Conservation (phyloP, 2,113 vertebrate species). For the Bungarus multicinctus region DNA sequence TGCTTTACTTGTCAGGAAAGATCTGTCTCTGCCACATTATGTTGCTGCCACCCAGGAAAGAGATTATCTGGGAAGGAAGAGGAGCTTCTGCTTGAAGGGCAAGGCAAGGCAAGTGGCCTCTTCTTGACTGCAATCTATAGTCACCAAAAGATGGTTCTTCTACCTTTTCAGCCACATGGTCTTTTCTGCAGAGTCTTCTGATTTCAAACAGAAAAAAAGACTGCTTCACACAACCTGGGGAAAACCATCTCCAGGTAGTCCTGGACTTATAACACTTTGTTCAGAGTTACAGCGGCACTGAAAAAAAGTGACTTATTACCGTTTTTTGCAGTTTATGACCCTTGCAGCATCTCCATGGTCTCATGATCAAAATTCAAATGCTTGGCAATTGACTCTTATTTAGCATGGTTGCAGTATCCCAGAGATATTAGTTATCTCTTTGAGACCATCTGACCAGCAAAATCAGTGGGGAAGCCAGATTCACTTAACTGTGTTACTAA, state of each 20-base stretch:
- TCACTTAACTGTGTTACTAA: not conserved
- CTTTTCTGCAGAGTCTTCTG: not conserved
- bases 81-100: not conserved
- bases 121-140: not conserved
- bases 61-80: not conserved
- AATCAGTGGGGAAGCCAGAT: not conserved
- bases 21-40: conserved; percentile 22
- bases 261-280: not conserved
- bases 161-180: not conserved
- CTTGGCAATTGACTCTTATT: not conserved
- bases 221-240: not conserved
- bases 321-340: not conserved
- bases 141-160: not conserved
- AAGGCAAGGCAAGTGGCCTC: not conserved
- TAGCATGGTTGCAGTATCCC: not conserved
- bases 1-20: conserved; percentile 41
- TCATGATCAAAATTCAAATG: not conserved
- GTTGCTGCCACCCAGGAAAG: conserved; percentile 1
- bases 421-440: too few relatives aligned
- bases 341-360: not conserved
- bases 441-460: not conserved
- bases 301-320: not conserved
- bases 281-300: not conserved
- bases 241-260: not conserved
- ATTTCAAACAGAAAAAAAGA: not conserved